A percentile compares a stretch with the other conserved stretches of the same genome.
phyloP scores from a whole-genome alignment of 2,888 invertebrate species.

The Stenodera caucasica region DNA sequence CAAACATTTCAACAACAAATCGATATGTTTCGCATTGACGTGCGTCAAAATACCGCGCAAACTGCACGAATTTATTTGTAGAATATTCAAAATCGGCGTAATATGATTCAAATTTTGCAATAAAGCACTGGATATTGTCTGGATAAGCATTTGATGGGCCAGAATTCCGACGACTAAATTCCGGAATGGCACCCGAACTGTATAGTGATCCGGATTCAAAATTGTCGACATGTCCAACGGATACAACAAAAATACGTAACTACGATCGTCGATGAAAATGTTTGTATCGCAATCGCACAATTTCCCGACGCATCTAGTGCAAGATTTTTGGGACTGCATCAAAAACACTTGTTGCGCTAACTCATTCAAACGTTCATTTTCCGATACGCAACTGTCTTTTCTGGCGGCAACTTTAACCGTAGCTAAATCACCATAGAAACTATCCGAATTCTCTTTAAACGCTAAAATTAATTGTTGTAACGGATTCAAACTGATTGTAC shows the following conservation, averaged over 20 bases:
- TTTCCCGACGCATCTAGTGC: constrained; percentile 50
- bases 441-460: constrained; percentile 88
- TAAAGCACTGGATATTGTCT: constrained; percentile 85
- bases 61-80: constrained; percentile 54
- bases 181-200: constrained; percentile 83
- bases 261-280: constrained; percentile 75
- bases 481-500: constrained; percentile 84
- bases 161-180: constrained; percentile 85
- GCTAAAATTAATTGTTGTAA: constrained; percentile 86
- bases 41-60: constrained; percentile 51
- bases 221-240: constrained; percentile 72
- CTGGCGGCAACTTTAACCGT: constrained; percentile 93
- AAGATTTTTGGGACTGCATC: constrained; percentile 56
- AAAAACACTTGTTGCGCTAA: constrained; percentile 86
- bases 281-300: constrained; percentile 54
- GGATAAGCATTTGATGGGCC: constrained; percentile 90
- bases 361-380: constrained; percentile 82
- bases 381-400: constrained; percentile 80
- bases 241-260: constrained; percentile 86
- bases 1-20: constrained; percentile 75
- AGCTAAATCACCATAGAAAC: constrained; percentile 90
- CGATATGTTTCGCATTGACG: constrained; percentile 65
- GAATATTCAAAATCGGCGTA: constrained; percentile 53
- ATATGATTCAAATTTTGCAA: constrained; percentile 64
- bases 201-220: constrained; percentile 74